Conservation (phyloP, 2,113 vertebrate genomes). For the Malurus alboscapulatus region DNA sequence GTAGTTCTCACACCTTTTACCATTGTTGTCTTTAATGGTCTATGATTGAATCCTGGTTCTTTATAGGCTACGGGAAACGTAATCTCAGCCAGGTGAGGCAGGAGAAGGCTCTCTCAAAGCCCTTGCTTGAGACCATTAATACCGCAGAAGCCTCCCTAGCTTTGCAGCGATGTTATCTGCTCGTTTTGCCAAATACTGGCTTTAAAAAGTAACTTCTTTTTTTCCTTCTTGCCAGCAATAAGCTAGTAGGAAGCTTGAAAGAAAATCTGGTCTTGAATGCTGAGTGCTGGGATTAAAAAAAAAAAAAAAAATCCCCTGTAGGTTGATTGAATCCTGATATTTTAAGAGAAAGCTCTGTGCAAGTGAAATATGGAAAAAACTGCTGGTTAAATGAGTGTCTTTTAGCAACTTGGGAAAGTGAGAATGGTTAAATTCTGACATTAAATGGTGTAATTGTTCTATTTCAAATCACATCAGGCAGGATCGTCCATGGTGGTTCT, state of each 20-base stretch:
- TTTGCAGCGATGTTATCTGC: neutral
- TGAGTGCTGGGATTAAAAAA: neutral
- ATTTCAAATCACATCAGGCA: neutral
- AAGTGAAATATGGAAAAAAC: neutral
- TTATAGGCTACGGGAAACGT: neutral
- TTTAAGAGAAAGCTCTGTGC: neutral
- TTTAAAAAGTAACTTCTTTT: neutral
- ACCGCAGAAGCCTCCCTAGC: neutral
- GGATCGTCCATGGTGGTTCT: neutral
- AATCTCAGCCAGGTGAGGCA: neutral
- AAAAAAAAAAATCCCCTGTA: neutral
- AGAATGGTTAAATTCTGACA: neutral
- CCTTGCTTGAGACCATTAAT: neutral
- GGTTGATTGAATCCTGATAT: neutral
- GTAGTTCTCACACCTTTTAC: slow-evolving; percentile 15
- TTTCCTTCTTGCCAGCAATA: neutral
- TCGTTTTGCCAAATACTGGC: neutral
- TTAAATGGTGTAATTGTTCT: neutral
- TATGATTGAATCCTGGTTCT: neutral
- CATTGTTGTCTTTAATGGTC: slow-evolving; percentile 20
- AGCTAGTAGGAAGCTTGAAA: neutral
- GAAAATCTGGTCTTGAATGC: neutral
- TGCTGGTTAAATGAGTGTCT: neutral
- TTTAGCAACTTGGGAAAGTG: neutral
- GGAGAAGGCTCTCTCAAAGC: neutral